Conservation (phyloP, 1,140 invertebrate genomes). For the Drosophila ogumai region DNA sequence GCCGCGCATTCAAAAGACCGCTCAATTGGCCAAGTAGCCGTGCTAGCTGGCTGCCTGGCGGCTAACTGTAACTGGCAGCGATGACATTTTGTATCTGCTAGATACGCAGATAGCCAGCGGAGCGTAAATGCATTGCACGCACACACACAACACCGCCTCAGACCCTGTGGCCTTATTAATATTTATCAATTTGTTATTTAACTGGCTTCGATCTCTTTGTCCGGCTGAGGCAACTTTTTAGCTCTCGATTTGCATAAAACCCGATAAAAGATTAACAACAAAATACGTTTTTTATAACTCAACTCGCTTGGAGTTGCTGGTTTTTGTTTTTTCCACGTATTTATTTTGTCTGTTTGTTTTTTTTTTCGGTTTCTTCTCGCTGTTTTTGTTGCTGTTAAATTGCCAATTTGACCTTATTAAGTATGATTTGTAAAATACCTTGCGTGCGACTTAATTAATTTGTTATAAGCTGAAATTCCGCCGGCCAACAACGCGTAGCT, state of each 20-base stretch:
- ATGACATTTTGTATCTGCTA: conserved; percentile 54
- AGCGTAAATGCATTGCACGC: conserved; percentile 55
- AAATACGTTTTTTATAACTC: conserved; percentile 38
- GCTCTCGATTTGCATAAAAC: conserved; percentile 46
- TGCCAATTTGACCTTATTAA: conserved; percentile 72
- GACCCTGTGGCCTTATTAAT: conserved; percentile 68
- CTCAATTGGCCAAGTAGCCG: conserved; percentile 48
- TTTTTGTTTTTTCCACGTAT: conserved; percentile 27
- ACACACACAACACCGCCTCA: conserved; percentile 1
- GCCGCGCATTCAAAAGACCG: conserved; percentile 60
- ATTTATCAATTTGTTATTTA: conserved; percentile 80
- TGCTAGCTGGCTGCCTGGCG: conserved; percentile 12
- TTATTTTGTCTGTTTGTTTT: conserved; percentile 6
- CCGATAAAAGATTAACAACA: conserved; percentile 31
- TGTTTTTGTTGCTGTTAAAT: conserved; percentile 39
- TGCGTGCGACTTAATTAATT: conserved; percentile 66
- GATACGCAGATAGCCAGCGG: conserved; percentile 34
- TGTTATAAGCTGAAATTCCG: conserved; percentile 53
- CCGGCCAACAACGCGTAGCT: conserved; percentile 1
- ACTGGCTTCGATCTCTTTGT: conserved; percentile 72
- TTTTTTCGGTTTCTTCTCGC: conserved; percentile 1
- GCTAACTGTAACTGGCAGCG: conserved; percentile 49
- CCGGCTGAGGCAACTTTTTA: conserved; percentile 39
- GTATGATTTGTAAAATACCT: conserved; percentile 54
- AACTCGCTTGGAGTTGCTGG: conserved; percentile 31